Percentiles rank a stretch among this genome's conserved stretches.
Conservation (phyloP, 1,140 invertebrate genomes). For the Harpegnathos saltator region DNA sequence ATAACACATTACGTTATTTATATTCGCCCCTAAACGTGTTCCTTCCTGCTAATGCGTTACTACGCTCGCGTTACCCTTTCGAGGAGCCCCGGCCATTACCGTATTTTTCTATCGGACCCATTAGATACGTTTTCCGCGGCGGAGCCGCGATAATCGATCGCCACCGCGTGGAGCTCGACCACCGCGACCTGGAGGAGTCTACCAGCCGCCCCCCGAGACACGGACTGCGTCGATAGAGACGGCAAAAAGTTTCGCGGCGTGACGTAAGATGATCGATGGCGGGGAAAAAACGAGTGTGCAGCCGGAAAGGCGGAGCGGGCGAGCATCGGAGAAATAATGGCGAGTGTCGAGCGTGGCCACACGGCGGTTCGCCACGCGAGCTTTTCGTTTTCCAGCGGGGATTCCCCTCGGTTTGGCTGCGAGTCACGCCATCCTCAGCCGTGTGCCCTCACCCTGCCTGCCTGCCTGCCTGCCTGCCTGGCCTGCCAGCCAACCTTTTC, state of each 20-base stretch:
- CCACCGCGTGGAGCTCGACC: conserved; percentile 5
- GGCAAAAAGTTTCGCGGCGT: not conserved
- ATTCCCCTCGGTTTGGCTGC: conserved; percentile 72
- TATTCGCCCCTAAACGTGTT: conserved; percentile 49
- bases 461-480: not conserved
- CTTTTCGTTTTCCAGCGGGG: conserved; percentile 79
- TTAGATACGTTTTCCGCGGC: conserved; percentile 34
- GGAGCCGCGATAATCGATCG: conserved; percentile 44
- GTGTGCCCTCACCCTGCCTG: conserved; percentile 56
- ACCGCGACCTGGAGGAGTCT: conserved; percentile 5
- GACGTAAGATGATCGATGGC: conserved; percentile 55
- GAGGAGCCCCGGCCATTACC: conserved; percentile 30
- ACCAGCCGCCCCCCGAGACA: not conserved
- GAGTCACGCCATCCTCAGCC: conserved; percentile 78
- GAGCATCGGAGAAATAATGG: conserved; percentile 79
- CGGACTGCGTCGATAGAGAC: conserved; percentile 16
- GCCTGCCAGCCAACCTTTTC: conserved; percentile 68
- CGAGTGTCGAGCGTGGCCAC: conserved; percentile 84
- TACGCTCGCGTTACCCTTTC: conserved; percentile 42
- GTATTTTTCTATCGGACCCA: conserved; percentile 58
- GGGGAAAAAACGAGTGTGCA: conserved; percentile 30
- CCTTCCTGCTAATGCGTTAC: conserved; percentile 37
- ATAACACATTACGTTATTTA: conserved; percentile 60
- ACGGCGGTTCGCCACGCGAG: conserved; percentile 84
- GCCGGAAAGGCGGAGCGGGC: conserved; percentile 9